A percentile compares a stretch with the other conserved stretches of the same genome.
These are phyloP conservation scores for Epinephelus cyanopodus DNA, from an alignment of 2,113 vertebrate species.

Conservation along the genomic window DNA sequence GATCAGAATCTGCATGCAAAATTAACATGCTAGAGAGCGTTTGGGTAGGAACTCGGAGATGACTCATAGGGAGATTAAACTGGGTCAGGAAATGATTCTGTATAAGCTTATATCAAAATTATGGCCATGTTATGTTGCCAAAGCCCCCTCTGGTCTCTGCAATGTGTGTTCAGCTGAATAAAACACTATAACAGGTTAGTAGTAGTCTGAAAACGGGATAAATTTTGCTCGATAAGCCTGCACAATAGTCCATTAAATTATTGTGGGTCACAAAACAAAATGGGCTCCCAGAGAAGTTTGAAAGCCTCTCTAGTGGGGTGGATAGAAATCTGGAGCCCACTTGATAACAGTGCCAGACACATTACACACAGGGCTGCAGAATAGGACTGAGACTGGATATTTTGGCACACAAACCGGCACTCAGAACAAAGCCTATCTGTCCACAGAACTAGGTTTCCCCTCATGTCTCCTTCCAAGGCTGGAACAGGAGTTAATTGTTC, in stretches of 20 bases:
- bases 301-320: slow-evolving; percentile 59
- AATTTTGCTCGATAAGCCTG: slow-evolving; percentile 48
- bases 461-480: slow-evolving; percentile 48
- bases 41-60: slow-evolving; percentile 53
- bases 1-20: slow-evolving; percentile 48
- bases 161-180: slow-evolving; percentile 48
- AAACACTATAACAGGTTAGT: slow-evolving; percentile 59
- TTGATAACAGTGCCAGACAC: slow-evolving; percentile 64
- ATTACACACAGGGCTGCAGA: slow-evolving; percentile 61
- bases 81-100: slow-evolving; percentile 60
- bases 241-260: slow-evolving; percentile 72
- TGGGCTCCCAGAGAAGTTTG: slow-evolving; percentile 67
- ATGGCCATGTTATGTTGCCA: slow-evolving; percentile 40
- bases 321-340: slow-evolving; percentile 69
- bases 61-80: slow-evolving; percentile 64
- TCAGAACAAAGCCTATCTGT: slow-evolving; percentile 58
- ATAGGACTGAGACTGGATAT: slow-evolving; percentile 47
- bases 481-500: slow-evolving; percentile 78
- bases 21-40: slow-evolving; percentile 38
- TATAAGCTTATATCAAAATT: slow-evolving; percentile 55
- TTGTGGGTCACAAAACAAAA: slow-evolving; percentile 74
- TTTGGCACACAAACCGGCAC: slow-evolving; percentile 52
- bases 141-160: slow-evolving; percentile 34
- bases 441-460: slow-evolving; percentile 36
- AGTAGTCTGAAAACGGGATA: slow-evolving; percentile 54